A percentile compares a stretch with the other conserved stretches of the same genome.
Evolutionary conservation across 2,113 vertebrate genomes (phyloP).

Genomic region (Hemichromis elongatus): DNA sequence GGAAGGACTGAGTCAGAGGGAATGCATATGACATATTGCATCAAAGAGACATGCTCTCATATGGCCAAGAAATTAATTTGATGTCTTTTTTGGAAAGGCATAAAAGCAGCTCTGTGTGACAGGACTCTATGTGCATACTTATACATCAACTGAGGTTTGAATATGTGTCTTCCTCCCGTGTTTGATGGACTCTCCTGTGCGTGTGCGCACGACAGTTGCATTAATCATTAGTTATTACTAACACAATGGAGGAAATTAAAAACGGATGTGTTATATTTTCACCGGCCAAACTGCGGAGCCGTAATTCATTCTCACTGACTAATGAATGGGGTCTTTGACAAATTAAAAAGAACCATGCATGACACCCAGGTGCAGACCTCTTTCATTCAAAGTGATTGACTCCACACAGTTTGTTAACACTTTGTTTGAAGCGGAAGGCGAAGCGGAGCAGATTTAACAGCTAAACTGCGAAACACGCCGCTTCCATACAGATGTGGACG

Average conservation of each 20-base stretch:
- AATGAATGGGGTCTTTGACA: slow-evolving; percentile 29
- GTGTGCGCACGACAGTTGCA: not conserved
- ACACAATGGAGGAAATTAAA: slow-evolving; percentile 5
- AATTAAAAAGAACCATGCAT: slow-evolving; percentile 26
- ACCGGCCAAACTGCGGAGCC: not conserved
- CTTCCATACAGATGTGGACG: not conserved
- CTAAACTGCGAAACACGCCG: not conserved
- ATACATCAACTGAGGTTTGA: not conserved
- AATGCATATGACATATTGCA: slow-evolving; percentile 12
- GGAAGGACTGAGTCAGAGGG: slow-evolving; percentile 46
- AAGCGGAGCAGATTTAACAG: not conserved
- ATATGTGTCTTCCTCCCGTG: not conserved
- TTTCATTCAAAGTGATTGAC: slow-evolving; percentile 13
- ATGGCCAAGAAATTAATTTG: not conserved
- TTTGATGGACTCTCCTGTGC: not conserved
- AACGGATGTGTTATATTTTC: slow-evolving; percentile 12
- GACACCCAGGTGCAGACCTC: slow-evolving; percentile 30
- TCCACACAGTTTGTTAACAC: not conserved
- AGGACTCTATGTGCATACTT: not conserved
- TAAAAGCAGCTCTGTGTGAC: not conserved
- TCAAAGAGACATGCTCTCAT: slow-evolving; percentile 5
- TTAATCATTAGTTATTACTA: slow-evolving; percentile 1
- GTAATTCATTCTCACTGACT: not conserved
- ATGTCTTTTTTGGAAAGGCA: not conserved
- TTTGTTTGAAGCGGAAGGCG: slow-evolving; percentile 27